These are phyloP conservation scores for Apoderus coryli DNA, from an alignment of 2,888 invertebrate genomes.

Conservation along the genomic window DNA sequence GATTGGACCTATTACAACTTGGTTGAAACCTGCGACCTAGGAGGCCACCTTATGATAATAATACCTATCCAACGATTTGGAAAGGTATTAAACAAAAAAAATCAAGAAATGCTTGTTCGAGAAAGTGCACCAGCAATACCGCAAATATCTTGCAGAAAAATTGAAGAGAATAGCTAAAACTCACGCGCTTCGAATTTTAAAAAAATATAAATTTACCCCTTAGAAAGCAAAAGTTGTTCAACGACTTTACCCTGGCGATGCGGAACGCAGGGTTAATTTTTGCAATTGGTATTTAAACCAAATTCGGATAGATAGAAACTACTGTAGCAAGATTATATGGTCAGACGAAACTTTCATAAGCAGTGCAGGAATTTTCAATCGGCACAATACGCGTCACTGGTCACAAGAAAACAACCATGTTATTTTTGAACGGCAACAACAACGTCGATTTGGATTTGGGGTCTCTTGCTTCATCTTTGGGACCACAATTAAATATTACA, in stretches of 20 bases:
- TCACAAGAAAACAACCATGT: neutral
- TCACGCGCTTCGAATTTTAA: too few relatives aligned
- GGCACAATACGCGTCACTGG: conserved; percentile 1
- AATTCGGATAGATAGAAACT: neutral
- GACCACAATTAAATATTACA: neutral
- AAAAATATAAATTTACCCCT: conserved; percentile 1
- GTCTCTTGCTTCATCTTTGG: conserved; percentile 5
- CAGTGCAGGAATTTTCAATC: conserved; percentile 1
- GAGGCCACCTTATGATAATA: too few relatives aligned
- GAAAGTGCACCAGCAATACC: too few relatives aligned
- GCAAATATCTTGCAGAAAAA: too few relatives aligned
- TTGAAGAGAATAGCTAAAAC: too few relatives aligned
- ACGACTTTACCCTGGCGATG: conserved; percentile 1
- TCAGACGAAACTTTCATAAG: conserved; percentile 1
- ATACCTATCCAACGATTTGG: too few relatives aligned
- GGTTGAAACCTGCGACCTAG: too few relatives aligned
- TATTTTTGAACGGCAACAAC: neutral
- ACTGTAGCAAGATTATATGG: conserved; percentile 1
- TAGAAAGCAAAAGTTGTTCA: conserved; percentile 2
- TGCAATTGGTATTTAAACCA: conserved; percentile 1
- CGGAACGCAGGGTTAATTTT: neutral
- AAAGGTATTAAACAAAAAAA: too few relatives aligned
- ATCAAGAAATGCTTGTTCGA: too few relatives aligned
- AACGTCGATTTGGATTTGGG: conserved; percentile 1
- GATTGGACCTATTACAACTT: too few relatives aligned